phyloP scores from a whole-genome alignment of 64 coral and sea anemone genomes.

The Platygyra sinensis region DNA sequence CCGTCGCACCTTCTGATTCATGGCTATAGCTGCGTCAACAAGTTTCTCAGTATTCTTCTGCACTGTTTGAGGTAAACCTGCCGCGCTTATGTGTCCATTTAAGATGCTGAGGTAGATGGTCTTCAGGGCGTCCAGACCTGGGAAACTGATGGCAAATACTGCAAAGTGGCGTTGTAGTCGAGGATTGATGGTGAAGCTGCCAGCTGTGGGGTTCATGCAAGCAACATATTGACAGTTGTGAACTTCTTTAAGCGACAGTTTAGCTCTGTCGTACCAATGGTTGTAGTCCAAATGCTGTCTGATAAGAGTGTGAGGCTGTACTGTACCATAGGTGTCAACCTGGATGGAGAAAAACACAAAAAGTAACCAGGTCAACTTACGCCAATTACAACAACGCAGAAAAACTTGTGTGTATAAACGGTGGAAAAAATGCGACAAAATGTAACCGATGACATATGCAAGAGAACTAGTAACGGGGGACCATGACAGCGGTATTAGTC shows the following conservation, averaged over 20 bases:
- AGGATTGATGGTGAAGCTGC: conserved; percentile 99
- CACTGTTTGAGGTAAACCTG: conserved; percentile 51
- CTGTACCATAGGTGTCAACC: conserved; percentile 99
- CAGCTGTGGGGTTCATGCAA: conserved; percentile 99
- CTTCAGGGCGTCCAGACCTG: conserved; percentile 94
- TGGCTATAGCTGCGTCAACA: conserved; percentile 84
- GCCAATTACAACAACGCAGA: neutral
- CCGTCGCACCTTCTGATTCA: conserved; percentile 91
- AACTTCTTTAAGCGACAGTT: conserved; percentile 91
- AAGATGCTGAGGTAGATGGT: conserved; percentile 95
- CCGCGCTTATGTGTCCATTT: conserved; percentile 79
- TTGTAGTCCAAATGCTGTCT: conserved; percentile 98
- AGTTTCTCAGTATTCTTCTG: conserved; percentile 86
- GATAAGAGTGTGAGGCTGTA: conserved; percentile 96
- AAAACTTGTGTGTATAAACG: neutral
- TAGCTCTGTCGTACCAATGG: conserved; percentile 96
- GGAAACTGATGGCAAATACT: conserved; percentile 98
- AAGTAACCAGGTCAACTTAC: too few species aligned
- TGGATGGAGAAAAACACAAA: conserved; percentile 36
- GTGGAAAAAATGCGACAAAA: neutral
- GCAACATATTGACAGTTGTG: conserved; percentile 98
- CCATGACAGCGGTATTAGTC: neutral
- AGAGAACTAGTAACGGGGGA: neutral
- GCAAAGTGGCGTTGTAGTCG: conserved; percentile 96
- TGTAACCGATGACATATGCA: neutral